These are phyloP conservation scores for Suricata suricatta DNA, from an alignment of 2,113 vertebrate genomes.

Conservation along the genomic window DNA sequence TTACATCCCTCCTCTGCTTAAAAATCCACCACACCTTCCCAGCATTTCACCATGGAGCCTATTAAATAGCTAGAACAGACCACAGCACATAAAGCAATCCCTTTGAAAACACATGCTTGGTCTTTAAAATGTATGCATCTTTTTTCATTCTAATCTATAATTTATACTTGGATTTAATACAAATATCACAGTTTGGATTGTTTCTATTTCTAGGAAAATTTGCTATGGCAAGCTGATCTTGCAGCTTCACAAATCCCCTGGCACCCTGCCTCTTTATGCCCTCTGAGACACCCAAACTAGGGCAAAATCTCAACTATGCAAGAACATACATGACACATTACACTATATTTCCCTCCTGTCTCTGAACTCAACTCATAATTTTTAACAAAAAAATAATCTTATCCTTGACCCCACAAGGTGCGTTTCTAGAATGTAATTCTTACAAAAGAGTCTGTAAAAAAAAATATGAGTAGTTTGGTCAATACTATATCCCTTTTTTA, in stretches of 20 bases:
- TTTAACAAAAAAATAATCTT: background rate
- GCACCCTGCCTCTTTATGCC: background rate
- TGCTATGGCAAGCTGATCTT: background rate
- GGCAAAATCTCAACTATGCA: background rate
- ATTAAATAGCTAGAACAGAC: background rate
- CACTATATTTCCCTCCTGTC: background rate
- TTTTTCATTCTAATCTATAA: conserved; percentile 29
- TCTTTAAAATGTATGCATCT: conserved; percentile 28
- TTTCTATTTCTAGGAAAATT: background rate
- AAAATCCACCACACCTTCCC: background rate
- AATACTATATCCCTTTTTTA: background rate
- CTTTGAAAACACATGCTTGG: background rate
- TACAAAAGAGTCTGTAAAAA: background rate
- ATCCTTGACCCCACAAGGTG: background rate
- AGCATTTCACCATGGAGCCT: background rate
- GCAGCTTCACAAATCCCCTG: background rate
- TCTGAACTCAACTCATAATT: background rate
- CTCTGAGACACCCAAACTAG: background rate
- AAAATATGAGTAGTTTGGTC: background rate
- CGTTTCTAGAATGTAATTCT: background rate
- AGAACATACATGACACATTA: background rate
- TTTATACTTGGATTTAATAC: conserved; percentile 33
- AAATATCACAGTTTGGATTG: background rate
- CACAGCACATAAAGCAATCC: background rate
- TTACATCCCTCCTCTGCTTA: background rate